Percentiles rank a stretch among this genome's conserved stretches.
Evolutionary conservation across 1,140 invertebrate genomes (phyloP).

Genomic region (Calycopis cecrops): DNA sequence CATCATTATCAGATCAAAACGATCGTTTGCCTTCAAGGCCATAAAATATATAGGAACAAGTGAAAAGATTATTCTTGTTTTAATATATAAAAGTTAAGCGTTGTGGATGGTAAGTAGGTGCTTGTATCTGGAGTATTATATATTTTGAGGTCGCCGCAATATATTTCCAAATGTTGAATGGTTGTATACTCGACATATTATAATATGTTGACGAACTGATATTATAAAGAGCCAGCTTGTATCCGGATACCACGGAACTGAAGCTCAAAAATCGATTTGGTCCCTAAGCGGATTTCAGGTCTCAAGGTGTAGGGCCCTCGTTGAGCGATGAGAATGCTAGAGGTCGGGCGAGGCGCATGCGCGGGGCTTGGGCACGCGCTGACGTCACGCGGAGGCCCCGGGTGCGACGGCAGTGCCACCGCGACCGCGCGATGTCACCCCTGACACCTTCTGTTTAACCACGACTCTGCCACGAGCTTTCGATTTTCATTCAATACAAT

Average conservation of each 20-base stretch:
- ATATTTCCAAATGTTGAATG: too few relatives aligned
- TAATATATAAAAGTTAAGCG: too few relatives aligned
- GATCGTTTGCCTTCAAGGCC: too few relatives aligned
- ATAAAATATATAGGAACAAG: too few relatives aligned
- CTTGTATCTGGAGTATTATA: too few relatives aligned
- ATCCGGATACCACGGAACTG: constrained; percentile 18
- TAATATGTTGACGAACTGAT: not conserved
- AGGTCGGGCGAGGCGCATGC: constrained; percentile 47
- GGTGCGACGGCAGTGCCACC: constrained; percentile 54
- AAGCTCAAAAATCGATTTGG: constrained; percentile 70
- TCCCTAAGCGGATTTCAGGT: constrained; percentile 67
- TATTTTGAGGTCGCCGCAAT: too few relatives aligned
- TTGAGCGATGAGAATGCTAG: constrained; percentile 52
- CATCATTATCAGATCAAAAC: too few relatives aligned
- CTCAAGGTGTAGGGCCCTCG: constrained; percentile 64
- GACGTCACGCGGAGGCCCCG: constrained; percentile 64
- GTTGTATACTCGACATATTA: too few relatives aligned
- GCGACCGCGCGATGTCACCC: constrained; percentile 60
- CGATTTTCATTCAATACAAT: constrained; percentile 52
- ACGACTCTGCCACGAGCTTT: constrained; percentile 54
- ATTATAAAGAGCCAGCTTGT: constrained; percentile 15
- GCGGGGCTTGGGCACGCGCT: constrained; percentile 49
- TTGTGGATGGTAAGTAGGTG: too few relatives aligned
- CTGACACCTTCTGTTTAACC: constrained; percentile 48
- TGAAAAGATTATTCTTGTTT: too few relatives aligned